Conservation (phyloP, 92 coral and sea anemone species). For the Zoanthus solanderi region DNA sequence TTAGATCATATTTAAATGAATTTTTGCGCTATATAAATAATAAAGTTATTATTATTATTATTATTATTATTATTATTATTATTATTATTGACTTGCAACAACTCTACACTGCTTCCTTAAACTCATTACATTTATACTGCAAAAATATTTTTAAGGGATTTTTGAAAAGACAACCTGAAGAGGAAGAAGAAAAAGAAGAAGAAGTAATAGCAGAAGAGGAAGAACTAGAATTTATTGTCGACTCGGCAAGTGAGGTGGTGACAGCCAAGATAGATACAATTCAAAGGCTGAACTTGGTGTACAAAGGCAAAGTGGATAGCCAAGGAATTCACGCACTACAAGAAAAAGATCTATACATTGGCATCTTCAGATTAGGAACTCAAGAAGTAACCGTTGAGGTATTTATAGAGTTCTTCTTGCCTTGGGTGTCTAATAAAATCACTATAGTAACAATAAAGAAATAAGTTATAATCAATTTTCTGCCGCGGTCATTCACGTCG, state of each 20-base stretch:
- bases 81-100: background rate
- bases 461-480: no score
- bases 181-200: conserved; percentile 38
- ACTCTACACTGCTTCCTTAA: background rate
- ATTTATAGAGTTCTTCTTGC: background rate
- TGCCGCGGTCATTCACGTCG: no score
- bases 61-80: no score
- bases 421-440: no score
- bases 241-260: conserved; percentile 92
- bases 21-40: no score
- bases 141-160: conserved; percentile 28
- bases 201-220: conserved; percentile 26
- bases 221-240: conserved; percentile 69
- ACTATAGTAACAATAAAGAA: background rate
- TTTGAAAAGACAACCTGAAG: conserved; percentile 26
- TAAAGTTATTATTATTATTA: no score
- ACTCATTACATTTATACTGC: background rate
- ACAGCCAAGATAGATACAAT: conserved; percentile 61
- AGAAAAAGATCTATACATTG: conserved; percentile 66
- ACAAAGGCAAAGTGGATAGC: conserved; percentile 63
- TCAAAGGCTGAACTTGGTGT: conserved; percentile 36
- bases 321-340: conserved; percentile 71
- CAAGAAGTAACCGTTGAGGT: conserved; percentile 84
- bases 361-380: conserved; percentile 63
- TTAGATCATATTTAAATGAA: no score